These are phyloP conservation scores for Pristiophorus japonicus DNA, from an alignment of 2,113 vertebrate species.

Conservation along the genomic window DNA sequence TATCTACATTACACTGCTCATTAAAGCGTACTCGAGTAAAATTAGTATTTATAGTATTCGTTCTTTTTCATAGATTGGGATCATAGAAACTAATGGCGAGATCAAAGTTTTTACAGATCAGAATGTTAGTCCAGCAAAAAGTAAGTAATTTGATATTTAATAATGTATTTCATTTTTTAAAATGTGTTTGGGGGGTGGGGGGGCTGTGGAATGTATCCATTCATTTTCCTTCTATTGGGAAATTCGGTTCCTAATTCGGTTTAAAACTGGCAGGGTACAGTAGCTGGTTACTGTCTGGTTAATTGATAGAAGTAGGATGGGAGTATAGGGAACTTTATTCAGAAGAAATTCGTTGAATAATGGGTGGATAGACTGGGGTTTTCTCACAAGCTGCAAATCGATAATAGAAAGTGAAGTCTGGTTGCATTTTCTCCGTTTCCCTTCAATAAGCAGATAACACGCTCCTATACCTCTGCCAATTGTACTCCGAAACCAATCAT, in stretches of 20 bases:
- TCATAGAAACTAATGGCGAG: slow-evolving; percentile 33
- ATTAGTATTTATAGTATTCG: slow-evolving; percentile 3
- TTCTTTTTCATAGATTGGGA: slow-evolving; percentile 24
- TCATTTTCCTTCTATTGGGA: background rate
- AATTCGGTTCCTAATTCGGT: background rate
- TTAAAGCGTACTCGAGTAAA: background rate
- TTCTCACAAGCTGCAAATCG: background rate
- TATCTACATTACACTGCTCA: background rate
- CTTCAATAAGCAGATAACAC: background rate
- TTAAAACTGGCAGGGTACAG: background rate
- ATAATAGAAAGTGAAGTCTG: background rate
- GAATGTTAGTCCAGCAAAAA: slow-evolving; percentile 36
- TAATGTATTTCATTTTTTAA: background rate
- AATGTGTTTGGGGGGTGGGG: background rate
- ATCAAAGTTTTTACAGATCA: slow-evolving; percentile 37
- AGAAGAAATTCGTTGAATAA: background rate
- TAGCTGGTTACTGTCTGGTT: background rate
- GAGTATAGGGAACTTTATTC: background rate
- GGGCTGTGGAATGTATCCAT: background rate
- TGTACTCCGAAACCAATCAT: background rate
- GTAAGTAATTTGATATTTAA: slow-evolving; percentile 10
- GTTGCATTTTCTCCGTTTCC: background rate
- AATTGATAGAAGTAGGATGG: background rate
- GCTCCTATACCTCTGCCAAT: background rate
- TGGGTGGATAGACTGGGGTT: background rate